These are phyloP conservation scores for Notothenia rossii DNA, from an alignment of 2,113 vertebrate species.

Conservation along the genomic window DNA sequence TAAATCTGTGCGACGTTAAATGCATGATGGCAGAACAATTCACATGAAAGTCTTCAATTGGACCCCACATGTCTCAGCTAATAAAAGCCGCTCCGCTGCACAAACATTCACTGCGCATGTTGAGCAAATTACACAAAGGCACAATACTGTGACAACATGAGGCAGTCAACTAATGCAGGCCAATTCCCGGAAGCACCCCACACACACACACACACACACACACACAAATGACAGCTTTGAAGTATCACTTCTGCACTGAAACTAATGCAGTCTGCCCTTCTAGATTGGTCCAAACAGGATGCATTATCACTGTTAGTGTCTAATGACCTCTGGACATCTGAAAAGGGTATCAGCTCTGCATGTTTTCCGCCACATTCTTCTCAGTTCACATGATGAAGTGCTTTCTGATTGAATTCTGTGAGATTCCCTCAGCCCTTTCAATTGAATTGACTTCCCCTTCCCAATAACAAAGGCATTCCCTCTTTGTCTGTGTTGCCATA, in stretches of 20 bases:
- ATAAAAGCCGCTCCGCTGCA: conserved; percentile 35
- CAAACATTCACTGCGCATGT: neutral
- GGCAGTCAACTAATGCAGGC: neutral
- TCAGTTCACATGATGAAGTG: conserved; percentile 43
- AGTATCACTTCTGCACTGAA: conserved; percentile 12
- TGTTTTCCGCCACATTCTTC: conserved; percentile 44
- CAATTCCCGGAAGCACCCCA: conserved; percentile 1
- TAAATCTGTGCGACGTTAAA: conserved; percentile 41
- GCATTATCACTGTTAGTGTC: conserved; percentile 43
- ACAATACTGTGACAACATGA: conserved; percentile 22
- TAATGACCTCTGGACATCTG: conserved; percentile 52
- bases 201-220: neutral
- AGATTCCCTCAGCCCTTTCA: conserved; percentile 13
- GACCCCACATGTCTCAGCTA: conserved; percentile 20
- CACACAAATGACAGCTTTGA: neutral
- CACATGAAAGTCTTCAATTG: conserved; percentile 33
- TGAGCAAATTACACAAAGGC: conserved; percentile 35
- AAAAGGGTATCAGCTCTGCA: conserved; percentile 41
- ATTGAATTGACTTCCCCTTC: conserved; percentile 23
- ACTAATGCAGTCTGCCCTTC: conserved; percentile 36
- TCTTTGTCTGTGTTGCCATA: conserved; percentile 40
- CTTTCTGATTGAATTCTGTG: conserved; percentile 41
- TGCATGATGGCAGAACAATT: conserved; percentile 27
- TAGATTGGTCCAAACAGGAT: conserved; percentile 21
- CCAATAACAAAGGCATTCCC: conserved; percentile 43